Percentiles rank a stretch among this genome's conserved stretches.
Conservation (phyloP, 2,797 vertebrate species). For the Psittacula derbiana region DNA sequence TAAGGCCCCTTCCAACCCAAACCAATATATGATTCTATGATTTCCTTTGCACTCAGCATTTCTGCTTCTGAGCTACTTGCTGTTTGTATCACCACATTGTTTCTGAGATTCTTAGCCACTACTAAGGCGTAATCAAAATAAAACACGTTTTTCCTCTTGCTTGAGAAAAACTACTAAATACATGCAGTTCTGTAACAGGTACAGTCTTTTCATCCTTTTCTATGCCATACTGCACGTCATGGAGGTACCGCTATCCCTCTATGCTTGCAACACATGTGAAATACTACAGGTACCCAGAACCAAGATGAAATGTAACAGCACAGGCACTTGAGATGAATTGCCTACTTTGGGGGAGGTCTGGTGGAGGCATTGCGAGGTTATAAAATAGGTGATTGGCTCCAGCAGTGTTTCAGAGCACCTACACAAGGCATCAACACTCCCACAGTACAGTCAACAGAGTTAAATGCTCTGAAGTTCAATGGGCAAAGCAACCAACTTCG, state of each 20-base stretch:
- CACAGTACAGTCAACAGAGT: not conserved
- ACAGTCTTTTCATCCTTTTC: not conserved
- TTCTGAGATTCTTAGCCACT: not conserved
- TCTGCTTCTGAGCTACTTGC: not conserved
- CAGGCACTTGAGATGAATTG: not conserved
- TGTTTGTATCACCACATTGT: not conserved
- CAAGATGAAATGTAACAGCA: not conserved
- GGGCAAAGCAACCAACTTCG: not conserved
- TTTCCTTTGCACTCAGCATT: not conserved
- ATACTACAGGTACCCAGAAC: not conserved
- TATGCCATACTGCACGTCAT: fast-evolving
- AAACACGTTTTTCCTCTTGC: not conserved
- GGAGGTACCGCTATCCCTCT: fast-evolving
- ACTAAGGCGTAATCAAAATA: not conserved
- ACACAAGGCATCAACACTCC: not conserved
- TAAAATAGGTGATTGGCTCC: not conserved
- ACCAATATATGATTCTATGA: not conserved
- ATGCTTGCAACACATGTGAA: fast-evolving
- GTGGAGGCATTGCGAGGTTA: not conserved
- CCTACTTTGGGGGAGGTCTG: not conserved
- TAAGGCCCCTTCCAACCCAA: not conserved
- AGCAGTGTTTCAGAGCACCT: not conserved
- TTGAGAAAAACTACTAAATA: not conserved
- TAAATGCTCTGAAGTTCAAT: not conserved
- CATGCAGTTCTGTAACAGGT: not conserved